Percentiles rank a stretch among this genome's conserved stretches.
These are phyloP conservation scores for Zaprionus ornatus DNA, from an alignment of 1,140 invertebrate species.

Conservation along the genomic window DNA sequence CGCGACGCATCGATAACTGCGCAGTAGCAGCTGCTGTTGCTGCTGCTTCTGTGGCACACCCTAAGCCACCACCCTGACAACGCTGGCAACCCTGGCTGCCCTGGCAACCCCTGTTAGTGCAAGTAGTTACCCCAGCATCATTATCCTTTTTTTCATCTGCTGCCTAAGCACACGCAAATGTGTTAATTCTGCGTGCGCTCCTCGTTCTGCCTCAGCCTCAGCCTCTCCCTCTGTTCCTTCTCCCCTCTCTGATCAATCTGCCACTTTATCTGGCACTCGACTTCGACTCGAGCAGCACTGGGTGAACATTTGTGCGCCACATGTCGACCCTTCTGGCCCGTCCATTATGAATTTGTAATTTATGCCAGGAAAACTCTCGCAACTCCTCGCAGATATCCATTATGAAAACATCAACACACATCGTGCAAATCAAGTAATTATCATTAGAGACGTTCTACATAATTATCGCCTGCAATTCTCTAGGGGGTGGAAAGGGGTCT, in stretches of 20 bases:
- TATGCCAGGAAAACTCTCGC: conserved; percentile 53
- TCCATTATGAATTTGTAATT: conserved; percentile 59
- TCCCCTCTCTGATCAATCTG: conserved; percentile 64
- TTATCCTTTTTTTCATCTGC: conserved; percentile 52
- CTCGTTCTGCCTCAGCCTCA: conserved; percentile 7
- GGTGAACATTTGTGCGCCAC: conserved; percentile 46
- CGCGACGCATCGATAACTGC: conserved; percentile 47
- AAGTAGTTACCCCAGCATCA: conserved; percentile 54
- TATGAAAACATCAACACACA: conserved; percentile 79
- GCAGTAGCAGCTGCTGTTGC: conserved; percentile 65
- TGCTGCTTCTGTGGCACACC: conserved; percentile 66
- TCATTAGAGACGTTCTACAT: conserved; percentile 67
- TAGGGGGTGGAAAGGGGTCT: conserved; percentile 18
- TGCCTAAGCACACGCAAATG: conserved; percentile 56
- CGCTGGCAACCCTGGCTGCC: not conserved
- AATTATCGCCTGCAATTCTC: conserved; percentile 56
- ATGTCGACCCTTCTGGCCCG: conserved; percentile 46
- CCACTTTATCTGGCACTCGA: conserved; percentile 63
- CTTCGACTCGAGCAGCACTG: conserved; percentile 18
- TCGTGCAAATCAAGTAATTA: conserved; percentile 81
- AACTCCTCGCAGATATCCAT: conserved; percentile 38
- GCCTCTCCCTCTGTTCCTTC: not conserved
- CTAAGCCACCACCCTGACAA: conserved; percentile 48
- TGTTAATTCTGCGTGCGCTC: conserved; percentile 63
- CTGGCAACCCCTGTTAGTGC: conserved; percentile 7